Conservation (phyloP, 2,888 invertebrate genomes). For the Noctua pronuba region DNA sequence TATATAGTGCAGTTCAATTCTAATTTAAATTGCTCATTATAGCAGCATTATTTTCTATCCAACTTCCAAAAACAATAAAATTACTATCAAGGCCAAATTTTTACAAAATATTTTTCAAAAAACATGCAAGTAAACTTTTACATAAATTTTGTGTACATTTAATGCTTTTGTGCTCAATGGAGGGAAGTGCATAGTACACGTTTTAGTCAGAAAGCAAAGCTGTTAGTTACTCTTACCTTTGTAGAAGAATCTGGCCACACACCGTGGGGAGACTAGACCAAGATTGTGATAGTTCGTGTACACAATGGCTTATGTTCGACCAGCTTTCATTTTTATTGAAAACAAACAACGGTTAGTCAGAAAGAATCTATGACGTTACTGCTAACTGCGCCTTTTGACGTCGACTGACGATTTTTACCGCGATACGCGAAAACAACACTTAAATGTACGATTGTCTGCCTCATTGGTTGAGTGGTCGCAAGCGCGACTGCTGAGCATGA, state of each 20-base stretch:
- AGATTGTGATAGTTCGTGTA: constrained; percentile 26
- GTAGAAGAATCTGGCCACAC: constrained; percentile 45
- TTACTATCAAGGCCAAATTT: background rate
- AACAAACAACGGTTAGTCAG: background rate
- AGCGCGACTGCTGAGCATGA: too few relatives aligned
- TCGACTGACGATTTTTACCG: background rate
- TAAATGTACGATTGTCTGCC: background rate
- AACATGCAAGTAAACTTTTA: constrained; percentile 42
- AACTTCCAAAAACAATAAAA: background rate
- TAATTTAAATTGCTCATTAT: background rate
- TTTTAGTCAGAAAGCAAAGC: constrained; percentile 59
- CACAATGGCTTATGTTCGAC: constrained; percentile 29
- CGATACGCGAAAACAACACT: background rate
- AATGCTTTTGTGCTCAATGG: constrained; percentile 34
- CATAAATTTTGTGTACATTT: constrained; percentile 20
- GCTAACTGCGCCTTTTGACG: background rate
- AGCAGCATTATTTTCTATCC: background rate
- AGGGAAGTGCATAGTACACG: constrained; percentile 38
- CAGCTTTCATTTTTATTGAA: background rate
- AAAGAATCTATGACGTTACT: background rate
- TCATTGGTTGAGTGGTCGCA: too few relatives aligned
- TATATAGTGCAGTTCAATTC: constrained; percentile 13
- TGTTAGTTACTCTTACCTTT: constrained; percentile 65
- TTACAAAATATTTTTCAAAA: background rate
- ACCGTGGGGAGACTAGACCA: constrained; percentile 50